phyloP scores from a whole-genome alignment of 2,797 vertebrate species.

The Girardinus metallicus region DNA sequence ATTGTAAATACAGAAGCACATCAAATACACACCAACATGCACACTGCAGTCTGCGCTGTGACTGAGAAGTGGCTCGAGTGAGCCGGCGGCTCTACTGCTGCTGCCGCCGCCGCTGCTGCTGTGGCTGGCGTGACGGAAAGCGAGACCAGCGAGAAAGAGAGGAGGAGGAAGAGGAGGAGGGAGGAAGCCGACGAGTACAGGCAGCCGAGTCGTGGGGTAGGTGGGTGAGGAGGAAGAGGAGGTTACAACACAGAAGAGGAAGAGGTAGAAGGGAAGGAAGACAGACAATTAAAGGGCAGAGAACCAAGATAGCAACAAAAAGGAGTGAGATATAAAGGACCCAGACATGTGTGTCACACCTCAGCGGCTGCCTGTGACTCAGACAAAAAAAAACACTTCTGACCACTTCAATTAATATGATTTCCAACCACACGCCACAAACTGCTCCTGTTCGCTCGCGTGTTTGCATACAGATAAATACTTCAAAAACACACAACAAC shows the following conservation, averaged over 20 bases:
- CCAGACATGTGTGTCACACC: slow-evolving; percentile 65
- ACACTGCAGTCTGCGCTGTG: slow-evolving; percentile 63
- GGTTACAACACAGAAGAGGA: slow-evolving; percentile 60
- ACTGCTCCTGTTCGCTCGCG: slow-evolving; percentile 20
- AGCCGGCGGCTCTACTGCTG: slow-evolving; percentile 43
- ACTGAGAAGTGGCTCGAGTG: slow-evolving; percentile 62
- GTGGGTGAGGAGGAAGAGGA: slow-evolving; percentile 26
- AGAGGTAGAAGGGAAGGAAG: slow-evolving; percentile 72
- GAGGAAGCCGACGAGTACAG: slow-evolving; percentile 62
- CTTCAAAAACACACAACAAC: slow-evolving; percentile 30
- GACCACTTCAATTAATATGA: slow-evolving; percentile 61
- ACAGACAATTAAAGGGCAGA: slow-evolving; percentile 63
- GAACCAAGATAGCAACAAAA: slow-evolving; percentile 56
- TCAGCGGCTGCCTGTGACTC: slow-evolving; percentile 69
- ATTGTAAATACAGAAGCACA: slow-evolving; percentile 42
- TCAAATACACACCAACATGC: slow-evolving; percentile 27
- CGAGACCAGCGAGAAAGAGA: slow-evolving; percentile 50
- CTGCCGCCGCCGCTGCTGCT: slow-evolving; percentile 53
- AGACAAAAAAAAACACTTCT: slow-evolving; percentile 64
- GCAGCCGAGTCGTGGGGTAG: slow-evolving; percentile 44
- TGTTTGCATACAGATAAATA: slow-evolving; percentile 39
- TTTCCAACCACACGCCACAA: slow-evolving; percentile 22
- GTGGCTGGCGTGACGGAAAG: slow-evolving; percentile 66
- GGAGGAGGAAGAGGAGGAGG: slow-evolving; percentile 25
- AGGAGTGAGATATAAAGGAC: slow-evolving; percentile 20